These are phyloP conservation scores for Muscicapa adusta DNA, from an alignment of 2,113 vertebrate genomes.

Conservation along the genomic window DNA sequence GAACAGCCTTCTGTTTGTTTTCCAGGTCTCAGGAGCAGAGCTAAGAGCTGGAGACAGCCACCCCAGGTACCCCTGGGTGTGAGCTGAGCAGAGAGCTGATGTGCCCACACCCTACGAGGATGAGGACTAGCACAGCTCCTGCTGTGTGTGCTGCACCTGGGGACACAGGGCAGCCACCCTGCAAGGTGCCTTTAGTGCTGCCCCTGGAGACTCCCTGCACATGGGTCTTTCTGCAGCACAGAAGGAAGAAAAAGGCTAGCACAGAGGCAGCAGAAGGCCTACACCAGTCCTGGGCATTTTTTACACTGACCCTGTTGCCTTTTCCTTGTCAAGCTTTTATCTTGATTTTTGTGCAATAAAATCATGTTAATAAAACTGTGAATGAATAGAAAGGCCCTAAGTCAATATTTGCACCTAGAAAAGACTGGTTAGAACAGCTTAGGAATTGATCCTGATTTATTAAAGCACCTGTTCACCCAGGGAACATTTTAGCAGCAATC, in stretches of 20 bases:
- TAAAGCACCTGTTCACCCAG: conserved; percentile 43
- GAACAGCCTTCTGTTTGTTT: not conserved
- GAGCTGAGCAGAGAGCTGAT: not conserved
- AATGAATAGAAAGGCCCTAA: conserved; percentile 14
- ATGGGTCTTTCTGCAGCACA: not conserved
- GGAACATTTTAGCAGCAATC: conserved; percentile 58
- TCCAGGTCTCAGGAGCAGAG: not conserved
- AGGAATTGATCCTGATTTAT: conserved; percentile 61
- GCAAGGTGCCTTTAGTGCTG: not conserved
- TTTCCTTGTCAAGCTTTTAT: not conserved
- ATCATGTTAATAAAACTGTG: conserved; percentile 45
- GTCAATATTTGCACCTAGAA: conserved; percentile 46
- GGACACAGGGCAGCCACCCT: not conserved
- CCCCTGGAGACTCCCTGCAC: not conserved
- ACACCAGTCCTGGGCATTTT: not conserved
- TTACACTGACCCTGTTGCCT: not conserved
- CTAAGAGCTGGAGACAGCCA: not conserved
- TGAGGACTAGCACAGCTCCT: not conserved
- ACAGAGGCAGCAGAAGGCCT: not conserved
- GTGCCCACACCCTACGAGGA: rapidly evolving
- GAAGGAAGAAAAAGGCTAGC: not conserved
- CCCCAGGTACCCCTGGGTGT: not conserved
- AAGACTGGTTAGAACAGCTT: conserved; percentile 23
- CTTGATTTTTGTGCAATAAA: conserved; percentile 28
- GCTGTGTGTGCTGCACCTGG: rapidly evolving